phyloP scores from a whole-genome alignment of 2,113 vertebrate genomes.

The Plotosus lineatus region DNA sequence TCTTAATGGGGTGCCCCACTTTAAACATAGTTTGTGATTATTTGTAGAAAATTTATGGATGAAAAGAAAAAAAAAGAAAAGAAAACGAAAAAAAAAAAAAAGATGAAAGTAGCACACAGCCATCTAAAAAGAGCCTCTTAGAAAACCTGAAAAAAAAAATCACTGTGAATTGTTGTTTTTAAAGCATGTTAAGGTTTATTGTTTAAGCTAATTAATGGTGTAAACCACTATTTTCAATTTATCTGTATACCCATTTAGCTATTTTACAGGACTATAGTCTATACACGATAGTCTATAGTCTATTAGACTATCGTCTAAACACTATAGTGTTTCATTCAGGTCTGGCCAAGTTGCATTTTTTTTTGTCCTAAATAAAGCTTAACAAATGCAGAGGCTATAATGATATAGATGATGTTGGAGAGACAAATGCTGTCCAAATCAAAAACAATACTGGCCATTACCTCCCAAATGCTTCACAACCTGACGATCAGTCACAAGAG shows the following conservation, averaged over 20 bases:
- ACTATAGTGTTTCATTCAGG: neutral
- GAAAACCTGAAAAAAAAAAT: neutral
- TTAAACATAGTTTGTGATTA: conserved; percentile 40
- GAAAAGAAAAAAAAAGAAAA: conserved; percentile 9
- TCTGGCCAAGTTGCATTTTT: neutral
- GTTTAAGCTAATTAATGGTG: neutral
- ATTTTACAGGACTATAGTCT: too few species aligned
- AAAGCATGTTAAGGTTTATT: neutral
- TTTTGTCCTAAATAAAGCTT: neutral
- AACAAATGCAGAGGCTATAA: neutral
- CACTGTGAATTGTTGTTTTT: neutral
- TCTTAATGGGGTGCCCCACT: conserved; percentile 35
- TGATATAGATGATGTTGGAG: too few species aligned
- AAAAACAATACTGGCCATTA: too few species aligned
- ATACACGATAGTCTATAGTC: too few species aligned
- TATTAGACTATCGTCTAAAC: too few species aligned
- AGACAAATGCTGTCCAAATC: too few species aligned
- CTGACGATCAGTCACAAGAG: too few species aligned
- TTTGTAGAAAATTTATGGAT: conserved; percentile 40
- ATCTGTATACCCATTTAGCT: too few species aligned
- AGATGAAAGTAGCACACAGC: neutral
- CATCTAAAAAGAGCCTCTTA: neutral
- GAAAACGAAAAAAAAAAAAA: conserved; percentile 23
- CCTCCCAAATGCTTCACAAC: too few species aligned
- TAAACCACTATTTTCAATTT: neutral